Percentiles rank a stretch among this genome's conserved stretches.
phyloP scores from a whole-genome alignment of 2,797 vertebrate genomes.

The Falco rusticolus region DNA sequence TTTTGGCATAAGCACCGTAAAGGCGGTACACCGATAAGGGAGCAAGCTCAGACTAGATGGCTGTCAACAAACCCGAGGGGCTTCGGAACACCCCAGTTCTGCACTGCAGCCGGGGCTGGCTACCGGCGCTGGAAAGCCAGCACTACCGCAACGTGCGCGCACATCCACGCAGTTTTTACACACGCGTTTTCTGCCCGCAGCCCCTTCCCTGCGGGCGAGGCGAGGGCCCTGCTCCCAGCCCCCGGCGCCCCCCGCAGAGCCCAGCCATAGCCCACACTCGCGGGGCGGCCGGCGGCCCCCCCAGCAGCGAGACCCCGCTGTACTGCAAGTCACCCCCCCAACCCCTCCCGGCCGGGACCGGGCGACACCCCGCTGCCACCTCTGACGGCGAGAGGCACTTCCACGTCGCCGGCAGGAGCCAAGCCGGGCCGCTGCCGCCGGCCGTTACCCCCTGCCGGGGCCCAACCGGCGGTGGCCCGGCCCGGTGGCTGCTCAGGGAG shows the following conservation, averaged over 20 bases:
- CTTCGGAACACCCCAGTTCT: neutral
- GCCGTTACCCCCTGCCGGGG: neutral
- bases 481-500: neutral
- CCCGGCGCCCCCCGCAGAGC: neutral
- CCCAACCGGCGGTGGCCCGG: neutral
- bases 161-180: neutral
- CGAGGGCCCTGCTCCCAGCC: neutral
- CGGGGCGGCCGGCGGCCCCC: neutral
- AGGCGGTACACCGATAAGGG: fast-evolving
- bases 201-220: fast-evolving
- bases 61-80: neutral
- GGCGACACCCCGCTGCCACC: neutral
- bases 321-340: neutral
- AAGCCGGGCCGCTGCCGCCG: neutral
- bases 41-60: neutral
- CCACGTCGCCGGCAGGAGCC: fast-evolving
- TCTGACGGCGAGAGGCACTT: neutral
- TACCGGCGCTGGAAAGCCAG: neutral
- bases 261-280: neutral
- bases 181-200: fast-evolving
- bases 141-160: fast-evolving
- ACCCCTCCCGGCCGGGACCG: too few species aligned
- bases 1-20: neutral
- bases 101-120: fast-evolving
- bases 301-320: neutral